These are phyloP conservation scores for Mactra quadrangularis DNA, from an alignment of 1,140 invertebrate species.

Conservation along the genomic window DNA sequence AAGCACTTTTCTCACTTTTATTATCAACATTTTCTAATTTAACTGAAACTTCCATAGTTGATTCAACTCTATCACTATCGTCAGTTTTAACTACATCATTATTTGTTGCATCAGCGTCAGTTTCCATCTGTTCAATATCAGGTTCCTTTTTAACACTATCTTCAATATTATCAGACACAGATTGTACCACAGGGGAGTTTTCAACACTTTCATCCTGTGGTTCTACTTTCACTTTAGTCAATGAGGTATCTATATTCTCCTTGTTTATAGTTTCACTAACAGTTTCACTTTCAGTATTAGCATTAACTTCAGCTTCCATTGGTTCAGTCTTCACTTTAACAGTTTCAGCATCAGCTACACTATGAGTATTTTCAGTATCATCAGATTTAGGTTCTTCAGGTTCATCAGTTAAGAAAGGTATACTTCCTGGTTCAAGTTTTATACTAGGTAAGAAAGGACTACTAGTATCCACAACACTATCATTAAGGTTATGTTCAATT, in stretches of 20 bases:
- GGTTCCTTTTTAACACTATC: too few species aligned
- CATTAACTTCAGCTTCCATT: neutral
- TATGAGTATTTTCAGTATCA: neutral
- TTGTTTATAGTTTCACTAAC: neutral
- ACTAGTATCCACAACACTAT: neutral
- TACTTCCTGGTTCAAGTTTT: neutral
- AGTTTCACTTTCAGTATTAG: conserved; percentile 3
- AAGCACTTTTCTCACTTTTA: neutral
- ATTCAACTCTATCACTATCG: neutral
- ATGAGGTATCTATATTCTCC: too few species aligned
- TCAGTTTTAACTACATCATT: neutral
- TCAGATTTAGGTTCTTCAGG: neutral
- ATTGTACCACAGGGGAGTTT: too few species aligned
- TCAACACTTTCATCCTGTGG: too few species aligned
- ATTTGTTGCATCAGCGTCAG: too few species aligned
- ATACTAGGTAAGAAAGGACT: neutral
- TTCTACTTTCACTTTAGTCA: too few species aligned
- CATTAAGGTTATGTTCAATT: neutral
- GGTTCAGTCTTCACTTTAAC: neutral
- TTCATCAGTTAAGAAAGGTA: neutral
- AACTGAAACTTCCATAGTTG: neutral
- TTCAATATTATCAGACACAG: too few species aligned
- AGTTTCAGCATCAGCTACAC: neutral
- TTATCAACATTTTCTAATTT: neutral
- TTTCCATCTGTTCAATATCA: too few species aligned